Percentiles rank a stretch among this genome's conserved stretches.
Evolutionary conservation across 2,113 vertebrate species (phyloP).

Genomic region (Cyanistes caeruleus): DNA sequence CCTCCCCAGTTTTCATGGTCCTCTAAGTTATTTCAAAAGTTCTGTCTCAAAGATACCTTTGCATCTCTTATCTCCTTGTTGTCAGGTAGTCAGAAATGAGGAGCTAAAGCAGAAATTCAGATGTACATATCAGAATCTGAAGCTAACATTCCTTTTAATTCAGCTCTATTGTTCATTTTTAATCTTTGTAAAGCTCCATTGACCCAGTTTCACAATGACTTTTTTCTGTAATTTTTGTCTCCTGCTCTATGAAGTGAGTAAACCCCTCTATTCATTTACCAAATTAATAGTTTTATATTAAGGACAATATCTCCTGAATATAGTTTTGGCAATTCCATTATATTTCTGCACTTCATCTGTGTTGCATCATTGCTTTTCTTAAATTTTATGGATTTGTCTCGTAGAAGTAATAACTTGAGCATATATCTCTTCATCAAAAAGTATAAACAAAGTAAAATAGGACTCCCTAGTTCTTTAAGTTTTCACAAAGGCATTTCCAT

Average conservation of each 20-base stretch:
- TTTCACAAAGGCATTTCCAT: neutral
- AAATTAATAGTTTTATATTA: neutral
- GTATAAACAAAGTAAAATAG: neutral
- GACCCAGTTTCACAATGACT: neutral
- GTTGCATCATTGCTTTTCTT: neutral
- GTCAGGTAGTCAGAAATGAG: neutral
- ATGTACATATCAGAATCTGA: neutral
- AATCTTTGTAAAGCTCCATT: neutral
- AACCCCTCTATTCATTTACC: neutral
- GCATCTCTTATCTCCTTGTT: neutral
- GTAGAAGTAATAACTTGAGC: neutral
- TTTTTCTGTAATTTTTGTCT: constrained; percentile 10
- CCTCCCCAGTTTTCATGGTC: neutral
- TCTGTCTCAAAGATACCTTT: neutral
- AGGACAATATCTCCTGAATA: neutral
- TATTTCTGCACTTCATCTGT: neutral
- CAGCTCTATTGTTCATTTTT: neutral
- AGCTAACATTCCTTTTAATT: neutral
- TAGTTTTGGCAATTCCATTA: neutral
- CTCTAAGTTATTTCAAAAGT: neutral
- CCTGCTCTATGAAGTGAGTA: neutral
- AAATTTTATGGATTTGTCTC: neutral
- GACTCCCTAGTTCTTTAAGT: neutral
- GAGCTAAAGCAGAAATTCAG: neutral
- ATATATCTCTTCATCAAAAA: neutral